Conservation (phyloP, 2,888 invertebrate genomes). For the Lottia scabra region DNA sequence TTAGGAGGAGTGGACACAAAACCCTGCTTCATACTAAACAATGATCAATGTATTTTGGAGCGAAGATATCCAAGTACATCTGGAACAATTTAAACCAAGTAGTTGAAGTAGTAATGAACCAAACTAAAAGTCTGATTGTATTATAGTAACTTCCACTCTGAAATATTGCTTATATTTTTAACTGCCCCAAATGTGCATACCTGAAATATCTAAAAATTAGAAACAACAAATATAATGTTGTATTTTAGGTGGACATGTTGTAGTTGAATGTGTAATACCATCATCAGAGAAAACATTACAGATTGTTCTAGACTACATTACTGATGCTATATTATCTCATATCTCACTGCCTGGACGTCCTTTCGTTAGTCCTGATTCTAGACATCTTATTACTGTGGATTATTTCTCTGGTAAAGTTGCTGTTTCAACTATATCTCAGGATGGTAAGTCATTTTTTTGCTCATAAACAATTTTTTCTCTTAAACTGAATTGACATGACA, state of each 20-base stretch:
- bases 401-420: constrained; percentile 74
- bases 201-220: neutral
- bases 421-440: constrained; percentile 75
- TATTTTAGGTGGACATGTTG: constrained; percentile 78
- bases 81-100: too few species aligned
- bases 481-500: too few species aligned
- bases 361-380: constrained; percentile 79
- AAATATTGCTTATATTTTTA: too few species aligned
- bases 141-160: too few species aligned
- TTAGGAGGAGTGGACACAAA: too few species aligned
- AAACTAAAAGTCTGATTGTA: too few species aligned
- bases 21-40: too few species aligned
- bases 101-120: too few species aligned
- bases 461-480: too few species aligned
- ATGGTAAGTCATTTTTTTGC: constrained; percentile 69
- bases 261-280: constrained; percentile 77
- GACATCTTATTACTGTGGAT: constrained; percentile 78
- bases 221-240: neutral
- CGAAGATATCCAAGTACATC: too few species aligned
- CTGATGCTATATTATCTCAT: constrained; percentile 71
- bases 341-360: constrained; percentile 68
- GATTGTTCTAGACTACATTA: constrained; percentile 79
- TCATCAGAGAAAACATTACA: constrained; percentile 67
- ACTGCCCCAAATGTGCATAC: too few species aligned
- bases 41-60: too few species aligned